These are phyloP conservation scores for Neotragus pygmaeus DNA, from an alignment of 2,113 vertebrate genomes.

Conservation along the genomic window DNA sequence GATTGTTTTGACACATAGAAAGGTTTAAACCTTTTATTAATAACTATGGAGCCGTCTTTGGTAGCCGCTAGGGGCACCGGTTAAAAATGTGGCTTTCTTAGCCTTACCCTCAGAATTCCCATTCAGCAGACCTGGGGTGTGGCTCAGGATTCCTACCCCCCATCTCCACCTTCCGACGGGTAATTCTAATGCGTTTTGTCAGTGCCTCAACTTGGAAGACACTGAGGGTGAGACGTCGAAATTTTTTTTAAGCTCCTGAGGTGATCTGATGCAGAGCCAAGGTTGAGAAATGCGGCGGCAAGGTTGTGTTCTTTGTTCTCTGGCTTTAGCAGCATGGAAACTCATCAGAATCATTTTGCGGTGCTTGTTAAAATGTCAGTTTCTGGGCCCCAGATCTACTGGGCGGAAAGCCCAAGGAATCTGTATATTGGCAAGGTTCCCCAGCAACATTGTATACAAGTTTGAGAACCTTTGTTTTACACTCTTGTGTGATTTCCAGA, in stretches of 20 bases:
- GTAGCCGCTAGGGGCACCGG: not conserved
- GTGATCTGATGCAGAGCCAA: not conserved
- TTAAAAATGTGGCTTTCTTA: not conserved
- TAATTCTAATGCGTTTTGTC: not conserved
- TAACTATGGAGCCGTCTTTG: not conserved
- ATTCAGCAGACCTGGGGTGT: constrained; percentile 13
- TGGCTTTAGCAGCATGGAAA: fast-evolving
- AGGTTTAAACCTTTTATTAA: not conserved
- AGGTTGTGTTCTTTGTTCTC: constrained; percentile 56
- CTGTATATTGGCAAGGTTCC: not conserved
- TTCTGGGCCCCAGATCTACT: not conserved
- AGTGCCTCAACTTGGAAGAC: not conserved
- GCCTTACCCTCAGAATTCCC: not conserved
- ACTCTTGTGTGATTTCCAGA: not conserved
- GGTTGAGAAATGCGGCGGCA: not conserved
- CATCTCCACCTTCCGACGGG: not conserved
- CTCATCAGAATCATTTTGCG: not conserved
- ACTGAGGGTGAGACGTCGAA: not conserved
- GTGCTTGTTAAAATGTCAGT: not conserved
- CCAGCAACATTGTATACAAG: not conserved
- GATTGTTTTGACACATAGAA: not conserved
- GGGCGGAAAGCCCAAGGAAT: not conserved
- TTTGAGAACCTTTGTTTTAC: not conserved
- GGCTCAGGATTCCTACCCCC: not conserved
- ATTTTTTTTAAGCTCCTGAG: not conserved